Evolutionary conservation across 2,888 invertebrate genomes (phyloP), one percentile per base, ranked within the genome.

Genomic region (Chrysotoxum bicinctum): DNA sequence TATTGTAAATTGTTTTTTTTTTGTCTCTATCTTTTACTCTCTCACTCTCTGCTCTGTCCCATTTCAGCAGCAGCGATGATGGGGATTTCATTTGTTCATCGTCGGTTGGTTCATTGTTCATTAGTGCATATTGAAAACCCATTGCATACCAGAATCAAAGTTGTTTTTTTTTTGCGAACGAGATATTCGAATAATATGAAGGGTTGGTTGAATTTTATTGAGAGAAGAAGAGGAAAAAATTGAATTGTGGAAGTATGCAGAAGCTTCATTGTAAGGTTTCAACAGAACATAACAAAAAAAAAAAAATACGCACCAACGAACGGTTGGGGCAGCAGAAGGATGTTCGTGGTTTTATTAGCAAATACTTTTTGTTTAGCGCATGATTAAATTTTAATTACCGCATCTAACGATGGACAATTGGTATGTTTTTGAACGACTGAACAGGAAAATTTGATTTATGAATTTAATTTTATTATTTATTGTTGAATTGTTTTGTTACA

Each of bases 31-130:
- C 32, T 21, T 8, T 16, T 23, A 12, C 14, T 14, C 14, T 23
- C 12, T 30, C n/a, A n/a, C n/a, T n/a, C n/a, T n/a, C n/a, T n/a
- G n/a, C n/a, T n/a, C n/a, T 30, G 26, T 43, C 19, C 52, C 9
- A 8, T 21, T 48, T 3, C 19, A 16, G 30, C 32, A 21, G n/a
- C n/a, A 23, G 40, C 26, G 6, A 62, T 62, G 40, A 54, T 64
- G 37, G 43, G 62, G 37, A 76, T 72, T 58, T 43, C 60, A 74
- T 79, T 75, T 68, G 79, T 70, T 79, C 70, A 75, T 75, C 68
- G 75, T 79, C 60, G 75, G 75, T 68, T 43, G 74, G 52, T 75
- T 84, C 84, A 84, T 79, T 84, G 84, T 84, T 79, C 79, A 78
- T 79, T 75, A 75, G 79, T 84, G 79, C 75, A 84, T 66, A 66